Evolutionary conservation across 2,888 invertebrate genomes (phyloP), one percentile per base, ranked within the genome.

Genomic region (Scrobipalpa atriplicella): DNA sequence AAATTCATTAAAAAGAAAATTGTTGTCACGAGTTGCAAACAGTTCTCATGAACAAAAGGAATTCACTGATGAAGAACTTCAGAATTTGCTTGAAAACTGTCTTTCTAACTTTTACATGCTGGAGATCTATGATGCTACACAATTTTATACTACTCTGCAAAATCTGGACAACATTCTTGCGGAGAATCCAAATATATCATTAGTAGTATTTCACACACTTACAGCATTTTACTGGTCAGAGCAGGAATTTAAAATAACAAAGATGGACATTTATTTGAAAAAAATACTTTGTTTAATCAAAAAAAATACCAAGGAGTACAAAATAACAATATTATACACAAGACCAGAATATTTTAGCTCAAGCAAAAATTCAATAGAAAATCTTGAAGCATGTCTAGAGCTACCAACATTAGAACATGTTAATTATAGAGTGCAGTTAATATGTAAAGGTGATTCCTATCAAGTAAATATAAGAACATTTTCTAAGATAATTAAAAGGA

Each of bases 161-260:
- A 88, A 87, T 67, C 77, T 93, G 61, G 93, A 92, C 76, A 87
- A 78, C 67, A 73, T 92, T 56, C 76, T 93, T 67, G 70, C 81
- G 19, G 77, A 84, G 71, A 71, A 92, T 74, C 72, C 80, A 39
- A 85, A 88, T 72, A 84, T 92, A 71, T 83, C 89, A 67, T 69
- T 93, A 11, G 65, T 93, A 52, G 73, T 93, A 66, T 78, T 93
- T 74, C 86, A 93, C 71, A 90, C 89, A 54, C 70, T 93, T 47
- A 86, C 90, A 71, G 90, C 93, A 71, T 93, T 91, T 78, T 94
- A 93, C 77, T 94, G 93, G 93, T 89, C 89, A 60, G 93, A 93
- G 78, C 90, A 88, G 81, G 80, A 75, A 70, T 83, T 77, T 68
- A 92, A 88, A 84, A 83, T 90, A 74, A 82, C 76, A 60, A 92